Evolutionary conservation across 2,797 vertebrate species (phyloP), one percentile per base, ranked within the genome.

Genomic region (Numenius phaeopus): DNA sequence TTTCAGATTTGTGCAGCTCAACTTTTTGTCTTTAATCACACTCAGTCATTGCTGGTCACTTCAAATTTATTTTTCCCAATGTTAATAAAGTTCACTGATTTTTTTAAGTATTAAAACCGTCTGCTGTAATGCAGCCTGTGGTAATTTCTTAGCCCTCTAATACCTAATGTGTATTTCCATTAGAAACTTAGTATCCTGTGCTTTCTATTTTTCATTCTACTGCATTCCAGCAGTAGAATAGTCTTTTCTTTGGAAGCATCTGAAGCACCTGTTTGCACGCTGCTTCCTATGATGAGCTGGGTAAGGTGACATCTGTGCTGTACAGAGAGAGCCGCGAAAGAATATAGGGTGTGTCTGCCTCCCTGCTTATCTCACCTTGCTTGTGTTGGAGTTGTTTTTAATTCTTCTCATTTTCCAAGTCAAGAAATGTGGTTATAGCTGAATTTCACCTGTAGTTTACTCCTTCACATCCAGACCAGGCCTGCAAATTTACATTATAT

Each of bases 301-400:
- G 23, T 78, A 71, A 97, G 65, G 80, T 73, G 92, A 30, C 83
- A 79, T 94, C 94, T 93, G 73, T 44, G 24, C 58, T 18, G 44
- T 64, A 49, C 55, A 91, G 47, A 44, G 6, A n/a, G 40, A 83
- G 72, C 17, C 47, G 58, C 5, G 3, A 20, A 65, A 89, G 69
- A 93, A 64, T 62, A 80, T 0, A 7, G 47, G 78, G 71, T 93
- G 47, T 8, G 5, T 86, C 85, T 90, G 57, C 44, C 69, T 72
- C 32, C n/a, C 27, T 78, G 57, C 67, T 86, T 87, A 9, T 32
- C 47, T 87, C 19, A 5, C 32, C 72, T 73, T 80, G 40, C 55
- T 79, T 71, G 32, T 3, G 7, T 37, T 88, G 52, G 39, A 57
- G 14, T 82, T 82, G 30, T 0, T 83, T 70, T 62, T 57, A 76